Base-by-base conservation (phyloP, 2,797 vertebrate genomes). In the Platyrinchus mystaceus region DNA sequence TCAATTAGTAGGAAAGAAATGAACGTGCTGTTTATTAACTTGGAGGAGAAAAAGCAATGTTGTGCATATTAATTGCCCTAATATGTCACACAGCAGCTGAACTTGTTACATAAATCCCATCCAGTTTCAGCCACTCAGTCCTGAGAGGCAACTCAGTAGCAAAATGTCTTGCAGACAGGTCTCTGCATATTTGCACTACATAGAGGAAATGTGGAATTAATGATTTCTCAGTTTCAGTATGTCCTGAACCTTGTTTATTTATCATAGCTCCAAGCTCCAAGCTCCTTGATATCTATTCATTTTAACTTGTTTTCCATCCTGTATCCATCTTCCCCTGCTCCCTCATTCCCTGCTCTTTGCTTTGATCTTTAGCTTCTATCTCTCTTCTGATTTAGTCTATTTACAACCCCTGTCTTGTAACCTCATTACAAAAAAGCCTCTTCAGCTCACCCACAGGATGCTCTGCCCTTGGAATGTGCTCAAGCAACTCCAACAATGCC, bases 1-100 rank as follows among this genome's bases (percentile, higher is more conserved):
- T 95, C 90, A 95, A 95, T 97, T 97, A 96, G 92, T 22, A 47
- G 69, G 59, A 94, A 90, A 90, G 24, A 93, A 94, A 94, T 85
- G 62, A 85, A 87, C 4, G 55, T 84, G 86, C 39, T 83, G 77
- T 94, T 96, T 94, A 94, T 94, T 94, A 97, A 96, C 90, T 93
- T 94, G 81, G 71, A 90, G 83, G 81, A 94, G 60, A 84, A 82
- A 91, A 74, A 24, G 44, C 46, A 64, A 26, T 52, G 67, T 43
- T 43, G 50, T 69, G 84, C 90, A 93, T 92, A 85, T 86, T 95
- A 95, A 96, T 81, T 83, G 87, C 87, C 79, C 84, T 39, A 26
- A 87, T 66, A 79, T 39, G 75, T 49, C 89, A 62, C 3, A 2
- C 24, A 78, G 84, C 73, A 50, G 83, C 71, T 89, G 81, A 90